Evolutionary conservation across 2,888 invertebrate species (phyloP).

Genomic region (Holacanthella duospinosa): DNA sequence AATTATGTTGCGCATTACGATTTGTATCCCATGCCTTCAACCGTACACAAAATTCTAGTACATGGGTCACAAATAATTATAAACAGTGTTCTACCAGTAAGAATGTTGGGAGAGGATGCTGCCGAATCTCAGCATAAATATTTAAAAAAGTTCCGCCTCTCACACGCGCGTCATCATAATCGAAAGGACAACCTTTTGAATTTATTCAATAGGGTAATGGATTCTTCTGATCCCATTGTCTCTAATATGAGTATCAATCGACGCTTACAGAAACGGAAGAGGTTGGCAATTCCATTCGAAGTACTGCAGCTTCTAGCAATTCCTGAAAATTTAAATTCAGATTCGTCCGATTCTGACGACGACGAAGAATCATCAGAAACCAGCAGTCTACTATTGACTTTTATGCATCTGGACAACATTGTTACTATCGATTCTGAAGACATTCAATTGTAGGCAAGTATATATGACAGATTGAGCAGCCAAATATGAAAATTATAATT

Average conservation of each 20-base stretch:
- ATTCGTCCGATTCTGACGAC: no score
- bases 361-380: no score
- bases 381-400: no score
- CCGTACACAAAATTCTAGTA: conserved; percentile 17
- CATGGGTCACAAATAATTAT: conserved; percentile 14
- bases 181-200: background rate
- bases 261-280: no score
- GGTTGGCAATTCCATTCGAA: no score
- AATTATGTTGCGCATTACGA: background rate
- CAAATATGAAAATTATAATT: no score
- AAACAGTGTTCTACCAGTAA: background rate
- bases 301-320: no score
- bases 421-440: no score
- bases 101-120: background rate
- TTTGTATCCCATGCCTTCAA: conserved; percentile 13
- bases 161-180: background rate
- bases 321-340: no score
- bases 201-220: background rate
- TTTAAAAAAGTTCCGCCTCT: background rate
- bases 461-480: no score
- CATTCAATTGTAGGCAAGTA: no score
- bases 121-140: background rate
- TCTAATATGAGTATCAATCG: background rate
- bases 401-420: no score
- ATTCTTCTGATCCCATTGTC: background rate